Percentiles rank a stretch among this genome's conserved stretches.
phyloP scores from a whole-genome alignment of 2,113 vertebrate genomes.

The Candoia aspera region DNA sequence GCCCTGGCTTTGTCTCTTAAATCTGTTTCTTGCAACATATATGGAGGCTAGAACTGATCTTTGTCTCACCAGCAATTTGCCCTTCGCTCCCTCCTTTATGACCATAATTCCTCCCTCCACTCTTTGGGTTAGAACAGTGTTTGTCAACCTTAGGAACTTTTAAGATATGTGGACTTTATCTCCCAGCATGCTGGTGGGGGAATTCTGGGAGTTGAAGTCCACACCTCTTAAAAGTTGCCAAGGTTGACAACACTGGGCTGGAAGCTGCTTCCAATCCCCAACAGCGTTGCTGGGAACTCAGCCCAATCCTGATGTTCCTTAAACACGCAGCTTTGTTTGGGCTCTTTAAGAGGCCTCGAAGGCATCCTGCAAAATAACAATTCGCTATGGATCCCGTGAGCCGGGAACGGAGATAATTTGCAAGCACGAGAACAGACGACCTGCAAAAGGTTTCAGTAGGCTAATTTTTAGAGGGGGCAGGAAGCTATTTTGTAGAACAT shows the following conservation, averaged over 20 bases:
- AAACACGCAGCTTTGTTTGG: no score
- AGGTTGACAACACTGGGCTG: not conserved
- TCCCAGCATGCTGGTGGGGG: not conserved
- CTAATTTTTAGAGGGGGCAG: not conserved
- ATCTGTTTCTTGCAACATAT: not conserved
- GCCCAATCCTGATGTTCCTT: not conserved
- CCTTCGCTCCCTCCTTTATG: not conserved
- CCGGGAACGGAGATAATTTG: not conserved
- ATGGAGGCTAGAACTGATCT: not conserved
- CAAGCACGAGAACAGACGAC: not conserved
- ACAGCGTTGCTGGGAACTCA: no score
- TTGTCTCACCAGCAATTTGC: not conserved
- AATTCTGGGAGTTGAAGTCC: not conserved
- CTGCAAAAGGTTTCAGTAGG: no score
- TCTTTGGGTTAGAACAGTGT: not conserved
- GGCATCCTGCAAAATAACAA: not conserved
- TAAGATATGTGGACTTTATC: not conserved
- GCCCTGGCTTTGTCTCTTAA: not conserved
- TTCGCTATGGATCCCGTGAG: not conserved
- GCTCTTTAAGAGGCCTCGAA: not conserved
- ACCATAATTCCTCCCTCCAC: fast-evolving
- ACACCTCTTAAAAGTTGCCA: not conserved
- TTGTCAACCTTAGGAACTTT: not conserved
- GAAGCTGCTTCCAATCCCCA: not conserved
- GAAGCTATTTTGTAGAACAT: not conserved